These are phyloP conservation scores for Lysandra bellargus DNA, from an alignment of 2,888 invertebrate genomes.

Conservation along the genomic window DNA sequence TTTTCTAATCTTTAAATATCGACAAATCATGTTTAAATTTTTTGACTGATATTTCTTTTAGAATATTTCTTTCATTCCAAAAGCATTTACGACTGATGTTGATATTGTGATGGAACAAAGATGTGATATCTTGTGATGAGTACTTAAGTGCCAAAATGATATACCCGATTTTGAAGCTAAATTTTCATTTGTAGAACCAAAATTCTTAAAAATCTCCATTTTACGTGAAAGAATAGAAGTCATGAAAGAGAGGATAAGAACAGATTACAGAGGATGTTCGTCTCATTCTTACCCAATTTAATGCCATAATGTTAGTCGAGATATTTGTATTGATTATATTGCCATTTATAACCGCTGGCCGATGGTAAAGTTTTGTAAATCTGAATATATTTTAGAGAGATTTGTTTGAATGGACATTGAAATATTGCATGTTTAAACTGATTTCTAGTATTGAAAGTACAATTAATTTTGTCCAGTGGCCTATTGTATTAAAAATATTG, in stretches of 20 bases:
- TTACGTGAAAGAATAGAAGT: not conserved
- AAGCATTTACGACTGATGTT: slow-evolving; percentile 49
- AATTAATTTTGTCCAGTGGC: not conserved
- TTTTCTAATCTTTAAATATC: not conserved
- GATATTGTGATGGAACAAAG: not conserved
- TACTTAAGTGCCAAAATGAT: not conserved
- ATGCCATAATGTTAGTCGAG: not conserved
- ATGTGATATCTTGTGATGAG: slow-evolving; percentile 3
- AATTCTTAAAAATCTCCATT: not conserved
- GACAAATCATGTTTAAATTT: not conserved
- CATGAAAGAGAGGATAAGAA: not conserved
- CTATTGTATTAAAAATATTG: not conserved
- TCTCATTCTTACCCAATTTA: not conserved
- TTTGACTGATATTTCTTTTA: slow-evolving; percentile 1
- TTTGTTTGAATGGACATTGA: not conserved
- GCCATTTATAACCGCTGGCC: not conserved
- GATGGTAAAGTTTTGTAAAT: not conserved
- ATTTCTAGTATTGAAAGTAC: not conserved
- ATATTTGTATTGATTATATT: slow-evolving; percentile 23
- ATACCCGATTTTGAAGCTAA: not conserved
- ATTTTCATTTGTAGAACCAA: not conserved
- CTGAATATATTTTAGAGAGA: not conserved
- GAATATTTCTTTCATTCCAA: slow-evolving; percentile 51
- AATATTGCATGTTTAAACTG: not conserved
- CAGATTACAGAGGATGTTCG: too few species aligned